Base-by-base conservation (phyloP, 2,113 vertebrate genomes). In the Cynocephalus volans region DNA sequence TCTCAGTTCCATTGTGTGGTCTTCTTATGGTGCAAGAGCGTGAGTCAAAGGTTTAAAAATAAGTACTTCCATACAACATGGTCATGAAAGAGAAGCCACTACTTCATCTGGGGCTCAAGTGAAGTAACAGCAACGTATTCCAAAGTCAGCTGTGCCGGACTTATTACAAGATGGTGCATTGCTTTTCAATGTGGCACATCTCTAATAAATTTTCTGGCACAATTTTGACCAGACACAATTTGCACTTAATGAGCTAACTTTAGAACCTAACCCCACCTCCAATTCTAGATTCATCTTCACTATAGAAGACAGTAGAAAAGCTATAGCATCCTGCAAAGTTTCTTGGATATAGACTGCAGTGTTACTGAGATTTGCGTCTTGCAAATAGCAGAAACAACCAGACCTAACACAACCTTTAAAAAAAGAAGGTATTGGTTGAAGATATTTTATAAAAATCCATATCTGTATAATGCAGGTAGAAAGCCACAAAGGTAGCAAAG, bases 21-120 rank as follows among this genome's bases (percentile, higher is more conserved):
- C 69, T 64, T 36, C 41, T 41, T 41, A 4, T 41, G 41, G 70
- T 41, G 75, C 2, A 36, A 70, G 21, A 79, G 23, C 10, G 2
- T 54, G 26, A 82, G 36, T 23, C 45, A 54, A 28, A 33, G 17
- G 60, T 93, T 93, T 93, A 62, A 89, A 82, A 89, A 58, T 33
- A 88, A 58, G 33, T 41, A 52, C 45, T 82, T 94, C 76, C 50
- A 58, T 81, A 13, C 13, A 58, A 6, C 33, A 28, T 70, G 62
- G 6, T 54, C 52, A 26, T 60, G 48, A 83, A 83, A 77, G 15
- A 88, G 33, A 88, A 88, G 8, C 41, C 58, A 58, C 62, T 58
- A 60, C 24, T 76, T 67, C 50, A 28, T 41, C 58, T 75, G 24
- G 76, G 64, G 6, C 41, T 69, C 75, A 60, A 31, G 28, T 48